Conservation (phyloP, 2,888 invertebrate genomes). For the Catotricha subobsoleta region DNA sequence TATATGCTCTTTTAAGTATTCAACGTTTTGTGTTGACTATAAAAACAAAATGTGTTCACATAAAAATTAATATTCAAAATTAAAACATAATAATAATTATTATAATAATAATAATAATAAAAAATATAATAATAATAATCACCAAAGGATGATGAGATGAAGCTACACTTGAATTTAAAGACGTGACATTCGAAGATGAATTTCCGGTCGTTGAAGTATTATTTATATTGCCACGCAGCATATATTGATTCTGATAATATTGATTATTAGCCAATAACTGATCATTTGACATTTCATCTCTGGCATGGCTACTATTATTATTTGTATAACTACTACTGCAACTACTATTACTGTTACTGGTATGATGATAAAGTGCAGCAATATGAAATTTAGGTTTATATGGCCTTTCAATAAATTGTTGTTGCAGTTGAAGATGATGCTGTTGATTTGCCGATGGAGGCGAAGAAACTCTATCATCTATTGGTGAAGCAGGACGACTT, state of each 20-base stretch:
- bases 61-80: too few species aligned
- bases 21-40: conserved; percentile 38
- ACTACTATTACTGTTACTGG: conserved; percentile 13
- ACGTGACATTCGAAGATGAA: neutral
- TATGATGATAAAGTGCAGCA: conserved; percentile 35
- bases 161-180: too few species aligned
- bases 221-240: neutral
- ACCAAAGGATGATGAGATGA: conserved; percentile 24
- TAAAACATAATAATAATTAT: too few species aligned
- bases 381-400: conserved; percentile 64
- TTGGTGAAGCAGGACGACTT: conserved; percentile 25
- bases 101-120: too few species aligned
- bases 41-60: conserved; percentile 19
- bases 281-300: neutral
- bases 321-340: conserved; percentile 12
- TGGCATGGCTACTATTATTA: conserved; percentile 10
- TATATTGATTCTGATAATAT: neutral
- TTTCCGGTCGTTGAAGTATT: neutral
- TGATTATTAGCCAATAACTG: neutral
- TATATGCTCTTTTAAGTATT: conserved; percentile 63
- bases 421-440: conserved; percentile 5
- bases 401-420: conserved; percentile 30
- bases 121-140: conserved; percentile 11
- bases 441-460: conserved; percentile 13
- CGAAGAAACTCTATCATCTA: conserved; percentile 21